Evolutionary conservation across 2,797 vertebrate species (phyloP).

Genomic region (Sarcophilus harrisii): DNA sequence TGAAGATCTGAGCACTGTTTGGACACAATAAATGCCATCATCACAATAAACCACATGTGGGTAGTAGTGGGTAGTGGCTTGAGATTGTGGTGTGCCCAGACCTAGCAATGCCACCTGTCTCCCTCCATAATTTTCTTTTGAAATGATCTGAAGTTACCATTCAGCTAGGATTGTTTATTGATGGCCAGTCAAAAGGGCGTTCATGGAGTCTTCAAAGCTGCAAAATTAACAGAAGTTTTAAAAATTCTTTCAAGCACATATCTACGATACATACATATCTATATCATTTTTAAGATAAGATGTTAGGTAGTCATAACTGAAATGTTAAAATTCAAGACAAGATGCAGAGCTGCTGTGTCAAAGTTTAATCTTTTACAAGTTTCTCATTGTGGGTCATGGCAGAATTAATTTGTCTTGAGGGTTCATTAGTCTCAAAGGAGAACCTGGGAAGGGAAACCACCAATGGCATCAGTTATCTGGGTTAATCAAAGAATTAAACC

Average conservation of each 20-base stretch:
- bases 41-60: not conserved
- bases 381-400: not conserved
- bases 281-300: not conserved
- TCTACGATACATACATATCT: fast-evolving
- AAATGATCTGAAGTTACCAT: not conserved
- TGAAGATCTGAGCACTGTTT: not conserved
- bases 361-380: not conserved
- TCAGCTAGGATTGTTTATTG: constrained; percentile 50
- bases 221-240: constrained; percentile 34
- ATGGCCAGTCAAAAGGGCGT: constrained; percentile 48
- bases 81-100: not conserved
- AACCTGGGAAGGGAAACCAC: not conserved
- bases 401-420: constrained; percentile 5
- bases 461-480: not conserved
- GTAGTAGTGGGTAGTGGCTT: not conserved
- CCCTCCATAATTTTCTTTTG: not conserved
- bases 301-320: not conserved
- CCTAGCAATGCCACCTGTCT: not conserved
- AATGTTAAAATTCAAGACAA: not conserved
- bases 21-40: not conserved
- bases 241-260: not conserved
- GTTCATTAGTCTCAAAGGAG: not conserved
- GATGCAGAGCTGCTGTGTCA: not conserved
- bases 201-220: constrained; percentile 31
- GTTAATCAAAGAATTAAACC: not conserved